A percentile compares a stretch with the other conserved stretches of the same genome.
Conservation (phyloP, 2,113 vertebrate genomes). For the Pipra filicauda region DNA sequence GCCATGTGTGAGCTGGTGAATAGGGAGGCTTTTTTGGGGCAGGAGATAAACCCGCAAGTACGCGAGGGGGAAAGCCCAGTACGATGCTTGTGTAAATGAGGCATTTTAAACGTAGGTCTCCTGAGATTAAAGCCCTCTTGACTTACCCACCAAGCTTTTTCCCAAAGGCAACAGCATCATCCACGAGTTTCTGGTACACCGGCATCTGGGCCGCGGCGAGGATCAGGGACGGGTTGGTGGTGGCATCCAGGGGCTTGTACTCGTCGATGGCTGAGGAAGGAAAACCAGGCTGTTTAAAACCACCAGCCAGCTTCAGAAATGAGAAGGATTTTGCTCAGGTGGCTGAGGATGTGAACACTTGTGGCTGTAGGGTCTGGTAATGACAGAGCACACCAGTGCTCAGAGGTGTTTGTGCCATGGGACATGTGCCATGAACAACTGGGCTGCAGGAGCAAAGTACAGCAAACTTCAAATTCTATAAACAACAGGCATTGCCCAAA, state of each 20-base stretch:
- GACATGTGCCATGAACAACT: neutral
- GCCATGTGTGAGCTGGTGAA: neutral
- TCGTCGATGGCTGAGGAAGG: conserved; percentile 86
- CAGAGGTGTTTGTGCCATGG: neutral
- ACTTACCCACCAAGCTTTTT: conserved; percentile 86
- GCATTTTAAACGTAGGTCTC: neutral
- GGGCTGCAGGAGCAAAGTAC: neutral
- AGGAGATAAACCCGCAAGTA: neutral
- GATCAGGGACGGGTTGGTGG: conserved; percentile 96
- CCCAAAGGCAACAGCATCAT: conserved; percentile 88
- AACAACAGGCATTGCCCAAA: neutral
- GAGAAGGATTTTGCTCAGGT: neutral
- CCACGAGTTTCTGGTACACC: conserved; percentile 85
- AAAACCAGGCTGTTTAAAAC: neutral
- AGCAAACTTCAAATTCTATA: neutral
- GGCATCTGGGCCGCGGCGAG: conserved; percentile 95
- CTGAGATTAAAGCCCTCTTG: neutral
- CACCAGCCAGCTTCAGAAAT: neutral
- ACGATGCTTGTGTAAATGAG: neutral
- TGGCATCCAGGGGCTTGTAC: conserved; percentile 96
- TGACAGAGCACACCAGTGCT: neutral
- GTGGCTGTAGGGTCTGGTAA: fast-evolving
- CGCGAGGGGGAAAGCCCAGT: neutral
- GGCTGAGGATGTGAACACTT: neutral
- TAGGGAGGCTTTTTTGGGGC: neutral